These are phyloP conservation scores for Philopedon plagiatum DNA, from an alignment of 2,888 invertebrate species.

Conservation along the genomic window DNA sequence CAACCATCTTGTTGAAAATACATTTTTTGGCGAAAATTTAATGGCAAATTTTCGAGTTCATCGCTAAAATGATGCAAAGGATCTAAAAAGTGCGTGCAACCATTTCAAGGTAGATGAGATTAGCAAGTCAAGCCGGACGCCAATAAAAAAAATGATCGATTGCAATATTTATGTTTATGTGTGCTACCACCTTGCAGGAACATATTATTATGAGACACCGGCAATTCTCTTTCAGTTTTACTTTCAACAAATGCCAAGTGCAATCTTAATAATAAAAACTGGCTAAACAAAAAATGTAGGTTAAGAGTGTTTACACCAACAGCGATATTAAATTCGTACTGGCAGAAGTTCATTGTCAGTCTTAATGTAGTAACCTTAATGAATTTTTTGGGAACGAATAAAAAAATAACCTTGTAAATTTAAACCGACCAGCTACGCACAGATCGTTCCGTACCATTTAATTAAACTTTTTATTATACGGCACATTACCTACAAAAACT, in stretches of 20 bases:
- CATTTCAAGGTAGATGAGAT: too few species aligned
- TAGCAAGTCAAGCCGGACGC: too few species aligned
- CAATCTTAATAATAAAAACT: not conserved
- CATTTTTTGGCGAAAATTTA: too few species aligned
- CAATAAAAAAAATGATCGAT: too few species aligned
- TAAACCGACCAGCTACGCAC: not conserved
- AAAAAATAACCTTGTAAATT: not conserved
- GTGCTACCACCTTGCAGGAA: not conserved
- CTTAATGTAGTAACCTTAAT: not conserved
- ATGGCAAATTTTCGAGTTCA: too few species aligned
- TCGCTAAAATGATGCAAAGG: too few species aligned
- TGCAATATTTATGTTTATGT: too few species aligned
- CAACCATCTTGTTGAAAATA: too few species aligned
- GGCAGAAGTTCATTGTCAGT: constrained; percentile 1
- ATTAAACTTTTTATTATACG: too few species aligned
- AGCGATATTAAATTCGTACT: not conserved
- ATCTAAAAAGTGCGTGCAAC: too few species aligned
- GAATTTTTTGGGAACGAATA: constrained; percentile 1
- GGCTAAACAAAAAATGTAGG: not conserved
- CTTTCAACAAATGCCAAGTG: constrained; percentile 12
- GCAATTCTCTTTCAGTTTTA: not conserved
- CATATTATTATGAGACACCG: not conserved
- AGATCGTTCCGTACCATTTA: not conserved
- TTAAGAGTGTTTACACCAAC: not conserved
- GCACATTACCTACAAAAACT: too few species aligned